Evolutionary conservation across 2,113 vertebrate genomes (phyloP).

Genomic region (Daubentonia madagascariensis): DNA sequence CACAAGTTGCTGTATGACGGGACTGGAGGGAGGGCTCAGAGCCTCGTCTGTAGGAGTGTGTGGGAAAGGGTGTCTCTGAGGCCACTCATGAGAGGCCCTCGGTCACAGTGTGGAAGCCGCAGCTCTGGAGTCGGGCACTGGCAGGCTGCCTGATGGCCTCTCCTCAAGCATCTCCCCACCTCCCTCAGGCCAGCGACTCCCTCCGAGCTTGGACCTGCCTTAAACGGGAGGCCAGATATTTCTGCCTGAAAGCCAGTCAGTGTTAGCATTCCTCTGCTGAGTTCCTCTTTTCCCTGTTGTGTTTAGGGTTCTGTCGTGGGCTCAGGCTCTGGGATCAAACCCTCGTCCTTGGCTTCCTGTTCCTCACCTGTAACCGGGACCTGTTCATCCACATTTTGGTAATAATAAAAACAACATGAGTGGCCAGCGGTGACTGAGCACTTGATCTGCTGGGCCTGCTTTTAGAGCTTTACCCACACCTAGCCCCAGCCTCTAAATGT

Average conservation of each 20-base stretch:
- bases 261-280: neutral
- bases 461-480: neutral
- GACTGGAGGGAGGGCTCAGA: neutral
- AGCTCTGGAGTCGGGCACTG: neutral
- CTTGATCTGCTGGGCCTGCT: neutral
- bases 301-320: neutral
- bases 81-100: neutral
- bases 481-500: neutral
- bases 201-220: neutral
- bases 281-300: neutral
- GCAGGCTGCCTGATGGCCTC: neutral
- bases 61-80: neutral
- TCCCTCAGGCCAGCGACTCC: neutral
- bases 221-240: neutral
- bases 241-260: neutral
- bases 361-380: neutral
- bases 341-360: neutral
- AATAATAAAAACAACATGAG: neutral
- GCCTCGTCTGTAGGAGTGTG: neutral
- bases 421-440: neutral
- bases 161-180: neutral
- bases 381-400: neutral
- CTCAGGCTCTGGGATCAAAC: neutral
- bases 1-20: neutral
- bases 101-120: neutral